Base-by-base conservation (phyloP, 2,797 vertebrate genomes). In the Myripristis murdjan region DNA sequence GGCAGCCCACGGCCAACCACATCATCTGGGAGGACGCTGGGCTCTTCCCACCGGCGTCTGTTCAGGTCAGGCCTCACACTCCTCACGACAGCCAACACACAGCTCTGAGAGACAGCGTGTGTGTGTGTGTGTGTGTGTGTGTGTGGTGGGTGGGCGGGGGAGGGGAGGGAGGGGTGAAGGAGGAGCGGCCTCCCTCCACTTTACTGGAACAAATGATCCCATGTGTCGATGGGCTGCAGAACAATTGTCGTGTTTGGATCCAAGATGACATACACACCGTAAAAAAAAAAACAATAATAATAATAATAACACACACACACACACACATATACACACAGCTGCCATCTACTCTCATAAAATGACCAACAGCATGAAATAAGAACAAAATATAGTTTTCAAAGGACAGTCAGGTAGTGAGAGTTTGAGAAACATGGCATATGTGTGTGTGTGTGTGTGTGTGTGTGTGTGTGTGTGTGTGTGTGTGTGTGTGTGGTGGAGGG, bases 51-150 rank as follows among this genome's bases (percentile, higher is more conserved):
- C 85, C 78, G 77, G 73, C 93, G 76, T 94, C 93, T 94, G 93
- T 91, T 91, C 64, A 80, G 93, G 92, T 92, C 92, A 88, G 84
- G 74, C 81, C 84, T 87, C 75, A 56, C 56, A 81, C 85, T 51
- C 82, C 84, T 87, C 65, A 83, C 4, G 44, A 58, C 56, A 6
- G 37, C 56, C 56, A 58, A 24, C 20, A 52, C 22, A 12, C 9
- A 20, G 12, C 14, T 52, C 47, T 49, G 47, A 20, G n/a, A n/a
- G n/a, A n/a, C n/a, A n/a, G n/a, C n/a, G n/a, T n/a, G n/a, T n/a
- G n/a, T n/a, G n/a, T n/a, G n/a, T n/a, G n/a, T n/a, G n/a, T n/a
- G n/a, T n/a, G n/a, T n/a, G n/a, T n/a, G n/a, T n/a, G n/a, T n/a
- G n/a, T n/a, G n/a, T n/a, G n/a, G n/a, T n/a, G n/a, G n/a, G n/a